Evolutionary conservation across 2,113 vertebrate species (phyloP), one percentile per base, ranked within the genome.

Genomic region (Garra rufa): DNA sequence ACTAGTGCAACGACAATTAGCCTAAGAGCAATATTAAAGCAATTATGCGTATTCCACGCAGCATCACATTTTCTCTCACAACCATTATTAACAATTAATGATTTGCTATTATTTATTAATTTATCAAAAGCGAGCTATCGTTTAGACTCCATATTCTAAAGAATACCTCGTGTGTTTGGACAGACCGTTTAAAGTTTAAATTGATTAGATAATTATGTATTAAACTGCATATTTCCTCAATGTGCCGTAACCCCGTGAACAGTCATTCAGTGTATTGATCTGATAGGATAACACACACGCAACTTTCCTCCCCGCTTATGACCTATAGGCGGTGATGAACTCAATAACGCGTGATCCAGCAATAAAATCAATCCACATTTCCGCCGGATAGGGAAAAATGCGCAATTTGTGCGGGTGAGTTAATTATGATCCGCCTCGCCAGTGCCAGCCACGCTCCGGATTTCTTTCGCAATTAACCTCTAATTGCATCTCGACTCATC

Each of bases 391-490:
- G 44, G 70, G 46, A 81, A 76, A 88, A 90, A 87, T 83, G 79
- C 46, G 48, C 70, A 9, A 86, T 55, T 84, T 83, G 85, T 69
- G 88, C 79, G 79, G 84, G 55, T 76, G 84, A 87, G 87, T 92
- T 92, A 90, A 92, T 90, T 90, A 79, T 90, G 91, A 93, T 91
- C 89, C 85, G 89, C 88, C 83, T 7, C 82, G 88, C 82, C 81
- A 76, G 76, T 83, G 82, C 82, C 48, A 3, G 11, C 63, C 71
- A 69, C 83, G 14, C 67, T 73, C 70, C 77, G 83, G 76, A 82
- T 91, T 93, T 92, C 90, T 89, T 90, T 91, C 85, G 87, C 91
- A 93, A 94, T 94, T 92, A 93, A 93, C 85, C 92, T 90, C 92
- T 92, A 89, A 93, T 90, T 91, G 91, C 89, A 91, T 91, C 89